Evolutionary conservation across 2,888 invertebrate genomes (phyloP).

Genomic region (Pherbina coryleti): DNA sequence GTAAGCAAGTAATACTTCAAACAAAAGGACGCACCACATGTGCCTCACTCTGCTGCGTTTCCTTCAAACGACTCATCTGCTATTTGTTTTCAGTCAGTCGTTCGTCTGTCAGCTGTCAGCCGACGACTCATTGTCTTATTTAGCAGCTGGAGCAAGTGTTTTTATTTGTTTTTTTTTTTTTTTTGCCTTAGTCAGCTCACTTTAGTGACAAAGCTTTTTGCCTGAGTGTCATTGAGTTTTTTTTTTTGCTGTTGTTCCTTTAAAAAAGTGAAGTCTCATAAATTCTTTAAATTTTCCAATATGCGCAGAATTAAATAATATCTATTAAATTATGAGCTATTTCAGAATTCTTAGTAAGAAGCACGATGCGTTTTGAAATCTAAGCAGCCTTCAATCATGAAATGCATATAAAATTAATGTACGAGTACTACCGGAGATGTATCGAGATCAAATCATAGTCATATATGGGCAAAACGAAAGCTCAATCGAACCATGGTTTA

Average conservation of each 20-base stretch:
- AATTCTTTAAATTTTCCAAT: no score
- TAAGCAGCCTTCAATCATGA: no score
- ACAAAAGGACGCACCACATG: background rate
- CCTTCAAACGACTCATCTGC: background rate
- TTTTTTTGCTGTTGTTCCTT: background rate
- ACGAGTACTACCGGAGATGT: no score
- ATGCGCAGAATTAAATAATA: no score
- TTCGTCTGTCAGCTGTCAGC: background rate
- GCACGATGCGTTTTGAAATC: no score
- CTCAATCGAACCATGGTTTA: no score
- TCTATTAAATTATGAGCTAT: no score
- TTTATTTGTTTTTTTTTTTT: background rate
- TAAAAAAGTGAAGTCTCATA: background rate
- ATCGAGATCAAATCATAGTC: no score
- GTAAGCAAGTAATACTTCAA: background rate
- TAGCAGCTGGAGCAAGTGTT: background rate
- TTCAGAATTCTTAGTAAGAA: no score
- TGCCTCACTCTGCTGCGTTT: background rate
- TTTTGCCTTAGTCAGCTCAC: background rate
- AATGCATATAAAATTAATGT: no score
- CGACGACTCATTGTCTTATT: background rate
- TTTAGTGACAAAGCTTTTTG: background rate
- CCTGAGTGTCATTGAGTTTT: background rate
- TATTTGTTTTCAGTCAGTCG: background rate
- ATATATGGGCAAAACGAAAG: no score